Conservation (phyloP, 2,113 vertebrate species). For the Entelurus aequoreus region DNA sequence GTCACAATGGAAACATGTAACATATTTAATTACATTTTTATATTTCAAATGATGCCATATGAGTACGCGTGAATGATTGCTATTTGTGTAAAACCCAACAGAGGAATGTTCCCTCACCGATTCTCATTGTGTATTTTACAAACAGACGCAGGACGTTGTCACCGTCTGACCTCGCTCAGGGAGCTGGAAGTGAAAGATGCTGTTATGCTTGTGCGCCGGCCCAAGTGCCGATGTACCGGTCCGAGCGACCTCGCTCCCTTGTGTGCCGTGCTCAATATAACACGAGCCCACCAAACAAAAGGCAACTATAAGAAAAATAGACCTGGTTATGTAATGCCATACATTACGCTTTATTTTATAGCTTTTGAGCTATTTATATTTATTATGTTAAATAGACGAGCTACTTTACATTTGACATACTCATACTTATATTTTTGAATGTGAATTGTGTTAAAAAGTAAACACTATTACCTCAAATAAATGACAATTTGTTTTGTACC, state of each 20-base stretch:
- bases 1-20: no score
- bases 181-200: slow-evolving; percentile 59
- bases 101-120: slow-evolving; percentile 16
- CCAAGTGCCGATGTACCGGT: slow-evolving; percentile 47
- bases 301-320: slow-evolving; percentile 6
- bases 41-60: background rate
- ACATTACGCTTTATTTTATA: background rate
- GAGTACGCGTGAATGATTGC: background rate
- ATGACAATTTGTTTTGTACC: background rate
- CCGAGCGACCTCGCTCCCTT: slow-evolving; percentile 42
- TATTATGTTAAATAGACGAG: no score
- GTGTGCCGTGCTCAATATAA: slow-evolving; percentile 33
- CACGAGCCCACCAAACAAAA: background rate
- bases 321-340: background rate
- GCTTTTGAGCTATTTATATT: background rate
- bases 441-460: slow-evolving; percentile 10
- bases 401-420: no score
- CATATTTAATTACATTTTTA: no score
- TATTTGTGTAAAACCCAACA: slow-evolving; percentile 18
- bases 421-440: no score
- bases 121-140: slow-evolving; percentile 45
- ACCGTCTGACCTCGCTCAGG: slow-evolving; percentile 49
- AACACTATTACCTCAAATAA: slow-evolving; percentile 19
- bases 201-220: slow-evolving; percentile 53
- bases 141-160: slow-evolving; percentile 56